Evolutionary conservation across 2,888 invertebrate species (phyloP).

Genomic region (Erebia aethiops): DNA sequence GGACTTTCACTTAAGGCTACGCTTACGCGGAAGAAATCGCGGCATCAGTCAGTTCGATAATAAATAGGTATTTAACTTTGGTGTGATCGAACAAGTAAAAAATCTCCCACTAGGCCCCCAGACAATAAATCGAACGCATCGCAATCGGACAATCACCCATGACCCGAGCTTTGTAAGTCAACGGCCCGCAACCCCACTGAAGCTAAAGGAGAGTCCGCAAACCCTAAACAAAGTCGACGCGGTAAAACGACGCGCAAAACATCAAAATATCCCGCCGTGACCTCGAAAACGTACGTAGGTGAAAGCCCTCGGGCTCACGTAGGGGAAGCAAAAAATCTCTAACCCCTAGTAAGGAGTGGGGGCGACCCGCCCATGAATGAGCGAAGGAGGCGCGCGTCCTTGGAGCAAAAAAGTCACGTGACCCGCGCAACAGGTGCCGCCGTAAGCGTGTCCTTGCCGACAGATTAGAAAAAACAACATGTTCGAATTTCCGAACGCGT

Average conservation of each 20-base stretch:
- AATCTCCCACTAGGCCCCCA: no score
- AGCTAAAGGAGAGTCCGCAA: constrained; percentile 44
- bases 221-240: constrained; percentile 59
- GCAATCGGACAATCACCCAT: constrained; percentile 21
- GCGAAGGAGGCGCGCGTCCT: constrained; percentile 81
- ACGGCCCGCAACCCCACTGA: constrained; percentile 42
- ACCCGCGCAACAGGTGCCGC: constrained; percentile 80
- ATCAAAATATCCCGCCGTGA: constrained; percentile 78
- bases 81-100: no score
- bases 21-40: no score
- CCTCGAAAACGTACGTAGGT: constrained; percentile 80
- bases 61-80: no score
- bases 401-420: constrained; percentile 83
- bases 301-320: constrained; percentile 81
- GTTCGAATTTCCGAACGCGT: constrained; percentile 43
- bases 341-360: constrained; percentile 75
- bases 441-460: constrained; percentile 77
- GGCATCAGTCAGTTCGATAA: no score
- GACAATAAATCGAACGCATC: neutral
- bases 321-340: constrained; percentile 79
- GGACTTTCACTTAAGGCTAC: no score
- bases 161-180: constrained; percentile 32
- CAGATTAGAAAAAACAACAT: constrained; percentile 64
- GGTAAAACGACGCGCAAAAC: constrained; percentile 69
- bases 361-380: constrained; percentile 78